Evolutionary conservation across 2,113 vertebrate genomes (phyloP).

Genomic region (Pheucticus melanocephalus): DNA sequence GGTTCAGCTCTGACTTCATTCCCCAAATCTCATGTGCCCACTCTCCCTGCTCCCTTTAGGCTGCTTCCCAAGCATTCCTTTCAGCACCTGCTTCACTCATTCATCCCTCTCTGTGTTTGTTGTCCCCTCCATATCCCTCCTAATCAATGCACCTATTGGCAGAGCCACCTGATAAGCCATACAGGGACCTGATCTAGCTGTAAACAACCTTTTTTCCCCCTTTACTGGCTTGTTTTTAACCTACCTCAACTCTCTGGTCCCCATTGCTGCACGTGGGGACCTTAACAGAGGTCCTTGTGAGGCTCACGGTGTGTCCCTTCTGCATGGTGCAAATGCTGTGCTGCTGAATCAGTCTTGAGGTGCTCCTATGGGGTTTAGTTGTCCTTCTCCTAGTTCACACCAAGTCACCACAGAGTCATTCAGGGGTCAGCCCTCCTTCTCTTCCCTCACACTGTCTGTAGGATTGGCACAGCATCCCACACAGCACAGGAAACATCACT

Average conservation of each 20-base stretch:
- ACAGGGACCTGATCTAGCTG: neutral
- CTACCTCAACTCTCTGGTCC: neutral
- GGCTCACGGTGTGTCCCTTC: fast-evolving
- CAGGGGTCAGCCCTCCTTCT: neutral
- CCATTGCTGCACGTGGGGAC: fast-evolving
- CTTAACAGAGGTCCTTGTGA: neutral
- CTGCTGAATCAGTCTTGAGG: neutral
- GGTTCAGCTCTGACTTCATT: neutral
- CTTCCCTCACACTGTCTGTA: fast-evolving
- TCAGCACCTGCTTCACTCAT: neutral
- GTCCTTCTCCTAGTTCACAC: neutral
- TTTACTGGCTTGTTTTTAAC: neutral
- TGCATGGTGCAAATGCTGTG: neutral
- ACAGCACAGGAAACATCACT: neutral
- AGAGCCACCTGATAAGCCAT: neutral
- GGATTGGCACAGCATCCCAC: fast-evolving
- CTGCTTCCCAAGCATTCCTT: neutral
- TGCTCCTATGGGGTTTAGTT: fast-evolving
- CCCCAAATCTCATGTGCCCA: neutral
- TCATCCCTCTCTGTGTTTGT: neutral
- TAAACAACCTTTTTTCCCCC: fast-evolving
- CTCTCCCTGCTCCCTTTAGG: neutral
- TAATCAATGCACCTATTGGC: fast-evolving
- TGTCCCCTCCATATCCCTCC: neutral
- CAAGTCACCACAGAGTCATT: neutral